Evolutionary conservation across 2,888 invertebrate species (phyloP).

Genomic region (Deroplatys truncata): DNA sequence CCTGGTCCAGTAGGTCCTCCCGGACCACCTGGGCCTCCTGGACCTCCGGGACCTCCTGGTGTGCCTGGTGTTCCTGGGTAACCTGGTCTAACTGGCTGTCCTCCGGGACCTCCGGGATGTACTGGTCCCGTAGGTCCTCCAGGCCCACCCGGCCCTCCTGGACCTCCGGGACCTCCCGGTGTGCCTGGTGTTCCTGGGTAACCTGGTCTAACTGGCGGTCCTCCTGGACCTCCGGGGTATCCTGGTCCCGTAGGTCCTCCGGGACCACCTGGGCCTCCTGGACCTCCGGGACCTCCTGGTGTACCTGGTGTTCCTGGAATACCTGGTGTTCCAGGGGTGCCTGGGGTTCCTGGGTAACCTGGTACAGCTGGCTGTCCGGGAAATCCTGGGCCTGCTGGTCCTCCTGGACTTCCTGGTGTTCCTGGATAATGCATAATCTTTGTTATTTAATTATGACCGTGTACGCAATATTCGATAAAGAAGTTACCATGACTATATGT

Average conservation of each 20-base stretch:
- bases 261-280: constrained; percentile 35
- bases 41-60: constrained; percentile 23
- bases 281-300: constrained; percentile 26
- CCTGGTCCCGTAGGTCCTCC: constrained; percentile 39
- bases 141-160: neutral
- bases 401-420: constrained; percentile 31
- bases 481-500: no score
- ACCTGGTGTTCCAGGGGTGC: constrained; percentile 35
- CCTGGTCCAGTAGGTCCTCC: constrained; percentile 35
- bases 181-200: constrained; percentile 37
- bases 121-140: constrained; percentile 23
- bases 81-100: constrained; percentile 30
- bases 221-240: constrained; percentile 26
- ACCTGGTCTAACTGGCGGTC: constrained; percentile 33
- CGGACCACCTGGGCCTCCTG: constrained; percentile 37
- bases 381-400: constrained; percentile 36
- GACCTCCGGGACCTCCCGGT: constrained; percentile 14
- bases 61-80: constrained; percentile 33
- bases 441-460: no score
- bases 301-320: constrained; percentile 27
- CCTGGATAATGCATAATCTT: constrained; percentile 30
- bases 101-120: constrained; percentile 34
- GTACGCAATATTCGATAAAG: no score
- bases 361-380: constrained; percentile 37
- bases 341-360: constrained; percentile 35